Base-by-base conservation (phyloP, 1,140 invertebrate species). In the Pogonognathellus flavescens region DNA sequence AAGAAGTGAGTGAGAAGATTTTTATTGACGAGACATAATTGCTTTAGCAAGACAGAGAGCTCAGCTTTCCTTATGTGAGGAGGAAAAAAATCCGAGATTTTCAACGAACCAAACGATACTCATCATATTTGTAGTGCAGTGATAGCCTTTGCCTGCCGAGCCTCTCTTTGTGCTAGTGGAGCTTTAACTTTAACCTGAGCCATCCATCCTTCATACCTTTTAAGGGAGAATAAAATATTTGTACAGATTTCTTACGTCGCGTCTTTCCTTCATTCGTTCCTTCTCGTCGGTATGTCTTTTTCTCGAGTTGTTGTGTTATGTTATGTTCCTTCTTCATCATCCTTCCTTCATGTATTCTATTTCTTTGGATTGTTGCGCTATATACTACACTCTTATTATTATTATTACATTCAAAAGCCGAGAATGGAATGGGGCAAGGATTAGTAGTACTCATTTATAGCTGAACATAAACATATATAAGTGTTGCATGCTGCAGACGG, bases 201-300 rank as follows among this genome's bases (percentile, higher is more conserved):
- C 25, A 66, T 66, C 60, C 60, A 66, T 66, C 62, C 62, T 76
- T 18, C 41, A 25, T 76, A 49, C 70, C 70, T 76, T 76, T 76
- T 76, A 76, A 76, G 70, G 70, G 70, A 76, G 70, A 76, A 76
- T 76, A 76, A 76, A 76, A 76, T 76, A 76, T 76, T 76, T 76
- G 41, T 49, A 76, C 31, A 76, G 70, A 76, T 76, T 76, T 76
- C 31, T 70, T 31, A 22, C 18, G 70, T 41, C 25, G 16, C 60
- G 60, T 66, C 41, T 49, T 31, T 70, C 10, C 31, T 41, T 41
- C 31, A n/a, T 41, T 41, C 31, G 6, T 41, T 41, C 31, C 2
- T 41, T 41, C n/a, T n/a, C 31, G 31, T 41, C 31, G 31, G 31
- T 41, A 41, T 41, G 31, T 41, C 31, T 41, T 41, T 41, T 41